Base-by-base conservation (phyloP, 2,888 invertebrate genomes). In the Luperina nickerlii region DNA sequence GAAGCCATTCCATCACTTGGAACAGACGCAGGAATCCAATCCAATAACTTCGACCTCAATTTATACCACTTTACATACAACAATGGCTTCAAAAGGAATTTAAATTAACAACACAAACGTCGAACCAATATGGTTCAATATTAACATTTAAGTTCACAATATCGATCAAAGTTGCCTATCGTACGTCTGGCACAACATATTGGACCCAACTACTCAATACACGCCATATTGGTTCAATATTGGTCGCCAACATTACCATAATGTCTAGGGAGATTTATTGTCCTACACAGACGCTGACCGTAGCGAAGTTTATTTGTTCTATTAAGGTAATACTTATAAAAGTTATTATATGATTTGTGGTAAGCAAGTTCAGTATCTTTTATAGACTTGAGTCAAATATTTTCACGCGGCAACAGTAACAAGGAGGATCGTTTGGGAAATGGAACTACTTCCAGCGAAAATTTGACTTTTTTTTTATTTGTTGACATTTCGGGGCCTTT, bases 171-270 rank as follows among this genome's bases (percentile, higher is more conserved):
- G 54, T 85, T 63, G 24, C 68, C 32, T 42, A 67, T 78, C 45
- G 42, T 69, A 27, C 9, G 68, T n/a, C 66, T 81, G n/a, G 54
- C 15, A n/a, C 32, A 63, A 79, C 57, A 69, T 84, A 87, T 84
- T 85, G 81, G 68, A n/a, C 57, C 81, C 74, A 84, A 87, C 75
- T 76, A 48, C 18, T 81, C 79, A 79, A 79, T 82, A 81, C 71
- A 74, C 24, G 67, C 68, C 80, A 73, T 81, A 84, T 80, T 88
- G 81, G 81, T 67, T 69, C 90, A 68, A 87, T 90, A 88, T 85
- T 90, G 85, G 83, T 72, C 78, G 75, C 87, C 76, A 80, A 87
- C 80, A 90, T 89, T 90, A 82, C 83, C 89, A 89, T 89, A 90
- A 88, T 83, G 78, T 82, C 80, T 74, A 75, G 62, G 48, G 27